These are phyloP conservation scores for Hestina assimilis DNA, from an alignment of 1,140 invertebrate species.

Conservation along the genomic window DNA sequence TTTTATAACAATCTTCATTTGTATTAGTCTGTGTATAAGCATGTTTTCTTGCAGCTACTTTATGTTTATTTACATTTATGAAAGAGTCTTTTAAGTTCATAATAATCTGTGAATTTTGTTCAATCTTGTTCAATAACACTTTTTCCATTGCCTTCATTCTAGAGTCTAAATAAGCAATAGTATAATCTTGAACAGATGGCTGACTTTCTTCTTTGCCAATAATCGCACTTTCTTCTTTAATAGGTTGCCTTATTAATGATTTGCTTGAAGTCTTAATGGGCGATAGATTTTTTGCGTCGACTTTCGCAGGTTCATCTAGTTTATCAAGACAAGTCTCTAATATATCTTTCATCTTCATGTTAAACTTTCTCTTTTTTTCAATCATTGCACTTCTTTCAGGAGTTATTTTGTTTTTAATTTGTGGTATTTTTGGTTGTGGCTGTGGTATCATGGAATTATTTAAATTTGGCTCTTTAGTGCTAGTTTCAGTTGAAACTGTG, in stretches of 20 bases:
- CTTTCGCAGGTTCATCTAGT: conserved; percentile 20
- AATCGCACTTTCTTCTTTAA: conserved; percentile 8
- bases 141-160: conserved; percentile 63
- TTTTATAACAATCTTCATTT: conserved; percentile 51
- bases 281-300: conserved; percentile 6
- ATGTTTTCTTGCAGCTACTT: conserved; percentile 28
- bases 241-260: conserved; percentile 1
- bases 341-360: conserved; percentile 63
- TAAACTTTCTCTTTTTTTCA: conserved; percentile 62
- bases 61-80: conserved; percentile 6
- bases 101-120: conserved; percentile 59
- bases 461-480: neutral
- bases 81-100: conserved; percentile 44
- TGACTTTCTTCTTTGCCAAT: conserved; percentile 28
- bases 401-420: conserved; percentile 45
- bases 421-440: conserved; percentile 10
- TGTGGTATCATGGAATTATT: neutral
- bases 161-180: conserved; percentile 51
- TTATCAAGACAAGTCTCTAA: conserved; percentile 52
- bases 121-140: conserved; percentile 57
- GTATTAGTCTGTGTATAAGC: conserved; percentile 35
- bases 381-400: conserved; percentile 59
- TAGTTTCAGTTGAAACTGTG: neutral
- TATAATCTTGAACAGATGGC: conserved; percentile 39
- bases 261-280: conserved; percentile 11